Evolutionary conservation across 2,888 invertebrate species (phyloP).

Genomic region (Cryptus viduatorius): DNA sequence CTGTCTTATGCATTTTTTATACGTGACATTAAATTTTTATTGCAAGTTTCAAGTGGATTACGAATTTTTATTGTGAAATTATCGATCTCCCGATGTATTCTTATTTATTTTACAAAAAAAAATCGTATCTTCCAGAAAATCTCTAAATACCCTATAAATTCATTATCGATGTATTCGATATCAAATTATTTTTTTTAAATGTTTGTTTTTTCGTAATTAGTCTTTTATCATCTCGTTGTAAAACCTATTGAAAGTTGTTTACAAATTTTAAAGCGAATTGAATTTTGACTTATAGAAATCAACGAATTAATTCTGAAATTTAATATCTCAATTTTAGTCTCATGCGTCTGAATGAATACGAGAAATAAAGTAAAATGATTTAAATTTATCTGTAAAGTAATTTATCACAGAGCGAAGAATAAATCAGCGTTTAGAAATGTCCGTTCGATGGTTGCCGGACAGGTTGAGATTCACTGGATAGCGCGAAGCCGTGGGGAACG

Average conservation of each 20-base stretch:
- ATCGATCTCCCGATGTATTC: too few species aligned
- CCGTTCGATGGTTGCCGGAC: background rate
- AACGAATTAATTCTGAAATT: background rate
- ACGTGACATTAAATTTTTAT: too few species aligned
- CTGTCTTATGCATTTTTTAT: background rate
- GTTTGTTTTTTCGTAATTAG: background rate
- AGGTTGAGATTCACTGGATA: conserved; percentile 77
- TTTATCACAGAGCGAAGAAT: background rate
- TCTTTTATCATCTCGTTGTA: too few species aligned
- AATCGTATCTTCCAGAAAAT: background rate
- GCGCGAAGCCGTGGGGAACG: conserved; percentile 59
- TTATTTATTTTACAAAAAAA: background rate
- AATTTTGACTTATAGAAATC: background rate
- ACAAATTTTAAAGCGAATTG: background rate
- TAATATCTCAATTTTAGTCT: background rate
- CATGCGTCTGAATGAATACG: background rate
- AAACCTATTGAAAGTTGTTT: too few species aligned
- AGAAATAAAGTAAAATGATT: background rate
- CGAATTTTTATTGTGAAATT: too few species aligned
- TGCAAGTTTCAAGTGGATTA: too few species aligned
- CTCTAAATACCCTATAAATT: background rate
- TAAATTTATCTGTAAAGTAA: background rate
- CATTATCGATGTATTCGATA: background rate
- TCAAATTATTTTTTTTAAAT: too few species aligned
- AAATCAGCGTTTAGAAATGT: conserved; percentile 11